Base-by-base conservation (phyloP, 37 sponge, comb jelly and placozoan genomes). In the Oopsacas minuta region DNA sequence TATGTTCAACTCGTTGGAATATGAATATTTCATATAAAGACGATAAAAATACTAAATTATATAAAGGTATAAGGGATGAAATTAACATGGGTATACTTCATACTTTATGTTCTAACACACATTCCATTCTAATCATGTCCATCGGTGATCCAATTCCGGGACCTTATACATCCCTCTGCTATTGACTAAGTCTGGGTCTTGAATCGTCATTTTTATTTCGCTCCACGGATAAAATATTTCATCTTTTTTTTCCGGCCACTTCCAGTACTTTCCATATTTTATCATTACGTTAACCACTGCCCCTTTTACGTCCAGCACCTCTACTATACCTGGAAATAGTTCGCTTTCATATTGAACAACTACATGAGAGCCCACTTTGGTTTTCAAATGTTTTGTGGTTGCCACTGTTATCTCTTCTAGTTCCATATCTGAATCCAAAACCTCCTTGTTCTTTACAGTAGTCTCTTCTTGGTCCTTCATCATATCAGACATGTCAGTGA, bases 231-330 rank as follows among this genome's bases (percentile, higher is more conserved):
- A 89, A 38, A 83, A 52, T 32, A 86, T 82, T 38, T 86, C 86
- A 37, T 89, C 86, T 82, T 36, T 28, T 12, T 1, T 52, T 28
- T 37, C 86, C 37, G 86, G 86, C 89, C 89, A 86, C 39, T 82
- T 85, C 89, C 89, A 86, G 46, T 23, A 10, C 28, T 86, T 89
- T 0, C 86, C 86, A 85, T 37, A 85, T 52, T 39, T 82, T 37
- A 85, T 82, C 86, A 85, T 88, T 7, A 85, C 89, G 82, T 42
- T 88, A 7, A 88, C 85, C 52, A 82, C 89, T 37, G 38, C 52
- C 38, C 85, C 85, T 82, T 38, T 53, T 20, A n/a, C 32, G 39
- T 38, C 42, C 12, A 36, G 52, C 30, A 28, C 38, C 36, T 37
- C 36, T 3, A 87, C 84, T 38, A 52, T 84, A n/a, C 88, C 84